These are phyloP conservation scores for Hydropotes inermis DNA, from an alignment of 2,113 vertebrate genomes.

Conservation along the genomic window DNA sequence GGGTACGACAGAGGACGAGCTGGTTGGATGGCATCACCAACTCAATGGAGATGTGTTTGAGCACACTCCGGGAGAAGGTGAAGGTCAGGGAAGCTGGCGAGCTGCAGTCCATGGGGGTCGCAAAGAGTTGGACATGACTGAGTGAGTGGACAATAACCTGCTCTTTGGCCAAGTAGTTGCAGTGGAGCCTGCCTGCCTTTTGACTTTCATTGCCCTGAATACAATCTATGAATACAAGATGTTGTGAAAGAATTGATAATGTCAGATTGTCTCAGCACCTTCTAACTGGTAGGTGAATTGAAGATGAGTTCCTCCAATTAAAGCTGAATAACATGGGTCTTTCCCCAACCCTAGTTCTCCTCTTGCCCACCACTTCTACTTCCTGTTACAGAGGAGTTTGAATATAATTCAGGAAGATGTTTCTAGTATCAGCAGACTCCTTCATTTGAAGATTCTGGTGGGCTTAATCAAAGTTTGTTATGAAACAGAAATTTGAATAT, in stretches of 20 bases:
- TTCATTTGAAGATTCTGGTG: background rate
- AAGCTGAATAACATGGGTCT: background rate
- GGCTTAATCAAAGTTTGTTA: background rate
- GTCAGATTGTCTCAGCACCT: background rate
- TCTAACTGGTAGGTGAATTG: background rate
- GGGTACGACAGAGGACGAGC: background rate
- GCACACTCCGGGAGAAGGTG: background rate
- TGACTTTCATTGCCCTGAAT: constrained; percentile 11
- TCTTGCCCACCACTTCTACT: background rate
- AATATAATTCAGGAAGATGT: background rate
- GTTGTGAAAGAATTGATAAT: background rate
- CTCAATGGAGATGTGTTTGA: background rate
- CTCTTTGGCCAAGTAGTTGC: background rate
- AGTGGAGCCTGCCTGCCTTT: background rate
- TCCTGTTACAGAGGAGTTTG: background rate
- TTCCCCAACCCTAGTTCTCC: background rate
- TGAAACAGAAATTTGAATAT: constrained; percentile 29
- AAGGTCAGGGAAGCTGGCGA: background rate
- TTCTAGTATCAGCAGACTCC: background rate
- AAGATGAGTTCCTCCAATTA: background rate
- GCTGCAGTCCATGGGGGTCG: background rate
- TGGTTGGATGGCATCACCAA: background rate
- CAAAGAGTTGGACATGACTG: background rate
- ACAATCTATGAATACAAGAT: background rate
- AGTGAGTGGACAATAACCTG: background rate